A percentile compares a stretch with the other conserved stretches of the same genome.
These are phyloP conservation scores for Synaphobranchus kaupii DNA, from an alignment of 2,797 vertebrate genomes.

Conservation along the genomic window DNA sequence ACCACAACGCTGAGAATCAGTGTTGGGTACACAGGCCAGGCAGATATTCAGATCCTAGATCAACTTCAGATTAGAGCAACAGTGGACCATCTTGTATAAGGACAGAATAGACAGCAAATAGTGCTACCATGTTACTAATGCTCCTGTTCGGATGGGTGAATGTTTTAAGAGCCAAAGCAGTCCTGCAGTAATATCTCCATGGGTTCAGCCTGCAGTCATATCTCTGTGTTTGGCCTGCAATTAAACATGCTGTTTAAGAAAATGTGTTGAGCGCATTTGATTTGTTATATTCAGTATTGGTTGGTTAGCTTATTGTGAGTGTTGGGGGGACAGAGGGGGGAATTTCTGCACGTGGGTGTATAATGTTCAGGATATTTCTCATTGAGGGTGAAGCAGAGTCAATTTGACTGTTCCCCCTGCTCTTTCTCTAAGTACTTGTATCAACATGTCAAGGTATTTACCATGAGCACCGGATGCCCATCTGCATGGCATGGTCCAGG, in stretches of 20 bases:
- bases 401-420: conserved; percentile 48
- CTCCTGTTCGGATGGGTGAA: background rate
- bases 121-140: background rate
- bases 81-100: background rate
- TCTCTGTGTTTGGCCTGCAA: conserved; percentile 19
- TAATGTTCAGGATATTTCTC: conserved; percentile 20
- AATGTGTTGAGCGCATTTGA: conserved; percentile 1
- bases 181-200: background rate
- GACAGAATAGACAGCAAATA: background rate
- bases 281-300: conserved; percentile 27
- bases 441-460: conserved; percentile 40
- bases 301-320: conserved; percentile 49
- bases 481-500: conserved; percentile 50
- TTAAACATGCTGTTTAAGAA: conserved; percentile 36
- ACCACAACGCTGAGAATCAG: background rate
- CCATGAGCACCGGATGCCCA: conserved; percentile 51
- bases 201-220: conserved; percentile 13
- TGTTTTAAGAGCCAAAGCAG: background rate
- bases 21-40: background rate
- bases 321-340: conserved; percentile 32
- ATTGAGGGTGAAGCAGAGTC: conserved; percentile 1
- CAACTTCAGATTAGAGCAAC: background rate
- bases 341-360: conserved; percentile 27
- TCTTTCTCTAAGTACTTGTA: conserved; percentile 27
- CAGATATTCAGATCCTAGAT: background rate